A percentile compares a stretch with the other conserved stretches of the same genome.
phyloP scores from a whole-genome alignment of 2,797 vertebrate species.

The Urophycis tenuis region DNA sequence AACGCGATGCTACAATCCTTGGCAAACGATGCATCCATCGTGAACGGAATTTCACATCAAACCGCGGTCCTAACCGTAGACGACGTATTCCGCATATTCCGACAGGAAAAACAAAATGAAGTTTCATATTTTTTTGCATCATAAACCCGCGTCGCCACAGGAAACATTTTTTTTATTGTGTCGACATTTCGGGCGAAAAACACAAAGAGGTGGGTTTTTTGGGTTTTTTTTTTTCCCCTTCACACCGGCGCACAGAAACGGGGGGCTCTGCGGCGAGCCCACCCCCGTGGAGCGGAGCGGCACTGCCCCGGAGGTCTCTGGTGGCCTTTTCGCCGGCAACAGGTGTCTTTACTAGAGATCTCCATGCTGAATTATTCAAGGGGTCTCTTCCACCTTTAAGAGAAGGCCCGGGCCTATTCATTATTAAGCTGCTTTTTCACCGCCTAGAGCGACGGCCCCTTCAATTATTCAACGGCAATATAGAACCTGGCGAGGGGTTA shows the following conservation, averaged over 20 bases:
- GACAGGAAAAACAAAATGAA: not conserved
- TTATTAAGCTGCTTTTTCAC: slow-evolving; percentile 71
- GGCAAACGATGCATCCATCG: not conserved
- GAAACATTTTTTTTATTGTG: not conserved
- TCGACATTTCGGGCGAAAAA: not conserved
- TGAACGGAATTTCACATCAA: not conserved
- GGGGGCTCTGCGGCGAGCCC: not conserved
- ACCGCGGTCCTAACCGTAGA: not conserved
- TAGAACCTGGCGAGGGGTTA: slow-evolving; percentile 69
- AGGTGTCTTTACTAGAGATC: slow-evolving; percentile 73
- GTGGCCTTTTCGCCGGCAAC: slow-evolving; percentile 50
- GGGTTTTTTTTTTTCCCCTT: too few species aligned
- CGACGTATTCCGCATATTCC: not conserved
- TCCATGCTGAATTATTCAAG: slow-evolving; percentile 69
- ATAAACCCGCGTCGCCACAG: too few species aligned
- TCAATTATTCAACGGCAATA: slow-evolving; percentile 79
- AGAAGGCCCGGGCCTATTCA: slow-evolving; percentile 59
- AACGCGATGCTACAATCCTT: not conserved
- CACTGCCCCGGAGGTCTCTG: not conserved
- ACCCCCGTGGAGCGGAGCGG: not conserved
- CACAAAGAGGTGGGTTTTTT: not conserved
- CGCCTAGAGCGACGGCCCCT: slow-evolving; percentile 53
- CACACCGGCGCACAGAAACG: not conserved
- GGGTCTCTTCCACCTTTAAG: slow-evolving; percentile 67
- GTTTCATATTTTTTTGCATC: not conserved